Base-by-base conservation (phyloP, 2,797 vertebrate genomes). In the Nothura maculosa region DNA sequence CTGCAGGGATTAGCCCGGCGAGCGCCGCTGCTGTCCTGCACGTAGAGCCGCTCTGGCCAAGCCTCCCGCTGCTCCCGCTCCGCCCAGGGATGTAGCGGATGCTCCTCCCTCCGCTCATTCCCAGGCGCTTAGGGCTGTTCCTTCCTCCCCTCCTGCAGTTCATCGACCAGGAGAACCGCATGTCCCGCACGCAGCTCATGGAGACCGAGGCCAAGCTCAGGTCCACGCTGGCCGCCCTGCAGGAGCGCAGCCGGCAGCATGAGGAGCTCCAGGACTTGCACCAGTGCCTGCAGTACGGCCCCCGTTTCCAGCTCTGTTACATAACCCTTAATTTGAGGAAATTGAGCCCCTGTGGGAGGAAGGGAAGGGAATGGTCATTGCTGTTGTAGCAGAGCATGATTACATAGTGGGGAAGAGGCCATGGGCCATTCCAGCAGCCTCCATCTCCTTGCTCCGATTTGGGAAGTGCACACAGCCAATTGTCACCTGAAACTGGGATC, bases 141-240 rank as follows among this genome's bases (percentile, higher is more conserved):
- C 6, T 48, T 48, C 47, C 47, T 24, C 21, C 28, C 34, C 14
- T 24, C 13, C 13, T 17, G 57, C 81, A 99, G 99, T 99, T 99
- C 96, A 94, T 99, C 13, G 98, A 99, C 86, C 97, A 98, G 92
- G 99, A 99, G 96, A 99, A 98, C 75, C 95, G 97, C 52, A 77
- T 99, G 90, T 97, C 96, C 76, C 98, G 97, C 70, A 97, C 98
- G 10, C 99, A 99, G 95, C 92, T 99, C 83, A 72, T 74, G 24
- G 99, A 99, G 95, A 98, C 98, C 8, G 99, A 99, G 81, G 79
- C 62, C 47, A 85, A 97, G 67, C 90, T 99, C 88, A 98, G 97
- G 58, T 96, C 93, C 48, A 98, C 98, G 0, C 96, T 98, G 79
- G 97, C 98, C 30, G 84, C 93, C 0, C 98, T 99, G 43, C 96